These are phyloP conservation scores for Neotoma lepida DNA, from an alignment of 2,113 vertebrate species.

Conservation along the genomic window DNA sequence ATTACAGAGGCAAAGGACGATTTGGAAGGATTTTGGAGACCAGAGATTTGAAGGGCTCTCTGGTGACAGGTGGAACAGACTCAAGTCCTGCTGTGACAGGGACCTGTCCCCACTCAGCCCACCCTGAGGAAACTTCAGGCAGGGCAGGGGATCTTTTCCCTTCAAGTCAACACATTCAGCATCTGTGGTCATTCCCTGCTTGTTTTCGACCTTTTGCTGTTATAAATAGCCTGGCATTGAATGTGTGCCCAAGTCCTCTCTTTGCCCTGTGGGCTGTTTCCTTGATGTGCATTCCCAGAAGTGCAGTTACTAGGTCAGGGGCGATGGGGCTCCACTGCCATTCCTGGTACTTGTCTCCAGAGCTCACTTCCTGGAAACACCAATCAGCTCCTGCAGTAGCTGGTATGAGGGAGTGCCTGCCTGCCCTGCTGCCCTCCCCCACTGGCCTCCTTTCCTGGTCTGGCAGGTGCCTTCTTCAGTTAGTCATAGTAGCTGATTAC, in stretches of 20 bases:
- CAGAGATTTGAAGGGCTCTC: neutral
- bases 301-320: slow-evolving; percentile 73
- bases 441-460: slow-evolving; percentile 3
- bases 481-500: neutral
- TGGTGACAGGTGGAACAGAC: neutral
- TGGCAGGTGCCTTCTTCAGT: neutral
- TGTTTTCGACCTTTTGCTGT: slow-evolving; percentile 34
- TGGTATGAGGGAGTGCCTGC: neutral
- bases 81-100: neutral
- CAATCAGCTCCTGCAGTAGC: neutral
- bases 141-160: neutral
- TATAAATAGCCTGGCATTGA: slow-evolving; percentile 64
- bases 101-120: neutral
- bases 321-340: neutral
- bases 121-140: neutral
- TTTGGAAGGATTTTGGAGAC: neutral
- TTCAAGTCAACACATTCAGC: neutral
- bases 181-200: neutral
- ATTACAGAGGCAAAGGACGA: too few species aligned
- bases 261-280: slow-evolving; percentile 66
- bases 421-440: neutral
- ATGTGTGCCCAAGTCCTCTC: neutral
- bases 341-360: slow-evolving; percentile 12
- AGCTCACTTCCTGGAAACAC: slow-evolving; percentile 67
- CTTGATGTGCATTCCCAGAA: slow-evolving; percentile 71